Conservation (phyloP, 2,797 vertebrate species). For the Bradypodion ventrale region DNA sequence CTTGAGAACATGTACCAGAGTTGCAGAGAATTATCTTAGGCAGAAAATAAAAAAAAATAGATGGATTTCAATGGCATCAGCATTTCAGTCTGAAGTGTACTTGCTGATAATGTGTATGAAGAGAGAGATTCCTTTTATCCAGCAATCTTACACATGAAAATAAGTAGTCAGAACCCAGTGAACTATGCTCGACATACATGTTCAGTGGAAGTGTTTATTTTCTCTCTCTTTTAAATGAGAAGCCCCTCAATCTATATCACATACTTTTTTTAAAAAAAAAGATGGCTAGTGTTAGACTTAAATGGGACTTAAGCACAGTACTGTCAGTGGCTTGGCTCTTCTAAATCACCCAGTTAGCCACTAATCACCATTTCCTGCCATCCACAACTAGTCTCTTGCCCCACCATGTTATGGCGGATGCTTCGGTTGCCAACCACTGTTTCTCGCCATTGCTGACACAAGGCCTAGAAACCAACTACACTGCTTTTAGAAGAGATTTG, state of each 20-base stretch:
- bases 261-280: not conserved
- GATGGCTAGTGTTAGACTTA: not conserved
- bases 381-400: not conserved
- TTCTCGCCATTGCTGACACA: not conserved
- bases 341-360: not conserved
- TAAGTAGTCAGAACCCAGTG: not conserved
- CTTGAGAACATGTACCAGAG: not conserved
- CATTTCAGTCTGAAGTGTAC: not conserved
- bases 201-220: no score
- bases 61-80: not conserved
- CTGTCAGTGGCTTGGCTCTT: not conserved
- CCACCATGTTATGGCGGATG: no score
- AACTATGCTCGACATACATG: not conserved
- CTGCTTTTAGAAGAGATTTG: not conserved
- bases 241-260: no score
- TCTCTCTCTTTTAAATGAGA: not conserved
- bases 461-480: not conserved
- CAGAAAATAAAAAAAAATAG: not conserved
- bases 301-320: not conserved
- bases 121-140: not conserved
- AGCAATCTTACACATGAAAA: not conserved
- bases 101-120: not conserved
- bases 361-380: not conserved
- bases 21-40: not conserved
- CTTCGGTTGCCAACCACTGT: not conserved